Evolutionary conservation across 2,888 invertebrate species (phyloP), one percentile per base, ranked within the genome.

Genomic region (Leptinotarsa haldemani): DNA sequence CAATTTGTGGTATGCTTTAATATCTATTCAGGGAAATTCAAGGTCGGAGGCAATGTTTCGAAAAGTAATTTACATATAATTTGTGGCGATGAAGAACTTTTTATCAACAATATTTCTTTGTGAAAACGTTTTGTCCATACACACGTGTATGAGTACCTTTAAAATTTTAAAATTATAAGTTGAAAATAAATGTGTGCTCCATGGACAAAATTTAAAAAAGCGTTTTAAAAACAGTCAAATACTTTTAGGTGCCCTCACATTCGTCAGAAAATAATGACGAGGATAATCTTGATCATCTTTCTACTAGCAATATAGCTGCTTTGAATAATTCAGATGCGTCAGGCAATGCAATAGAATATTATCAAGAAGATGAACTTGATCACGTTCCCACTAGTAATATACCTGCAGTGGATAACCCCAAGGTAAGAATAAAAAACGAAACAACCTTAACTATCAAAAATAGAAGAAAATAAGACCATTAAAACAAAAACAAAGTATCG

Each of bases 321-420:
- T 63, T 25, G 30, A 63, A 63, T 30, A 25, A 63, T 63, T 63
- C 16, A 61, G 18, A 61, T 61, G n/a, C 61, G 22, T 15, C 2
- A 61, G 30, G 63, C 7, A 63, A 63, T 63, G 63, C 63, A 63
- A 63, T 63, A 25, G 63, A 63, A 63, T 63, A 63, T 63, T 13
- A 63, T 25, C 25, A 63, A 3, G 63, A 63, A 9, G 63, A 63
- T 63, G 12, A 63, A 63, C 15, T 63, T 63, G 30, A 63, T 63
- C 30, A 63, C 30, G 30, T 25, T 63, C 4, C 63, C 25, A 63
- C 63, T 63, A 30, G 63, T 25, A 63, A 25, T 40, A 4, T 18
- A 30, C 63, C 16, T n/a, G 30, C 30, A 22, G 40, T 40, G 40
- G 40, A 40, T 40, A 40, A 9, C 40, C 9, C 9, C 40, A 9